Conservation (phyloP, 2,113 vertebrate genomes). For the Propithecus coquereli region DNA sequence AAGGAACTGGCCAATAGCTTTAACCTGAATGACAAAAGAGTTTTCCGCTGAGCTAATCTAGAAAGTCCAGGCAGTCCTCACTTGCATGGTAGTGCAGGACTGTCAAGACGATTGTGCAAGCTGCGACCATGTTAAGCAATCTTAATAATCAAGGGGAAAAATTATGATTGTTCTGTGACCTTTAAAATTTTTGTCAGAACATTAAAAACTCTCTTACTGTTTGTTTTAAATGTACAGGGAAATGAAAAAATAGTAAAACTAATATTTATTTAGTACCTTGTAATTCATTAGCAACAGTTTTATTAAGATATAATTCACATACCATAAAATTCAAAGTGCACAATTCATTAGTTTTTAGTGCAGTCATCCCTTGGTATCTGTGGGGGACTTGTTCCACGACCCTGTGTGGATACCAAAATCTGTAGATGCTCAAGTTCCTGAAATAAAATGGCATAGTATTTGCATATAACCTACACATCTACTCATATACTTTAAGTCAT, state of each 20-base stretch:
- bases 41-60: neutral
- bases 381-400: neutral
- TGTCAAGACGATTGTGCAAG: neutral
- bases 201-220: neutral
- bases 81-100: neutral
- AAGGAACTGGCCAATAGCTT: neutral
- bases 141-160: neutral
- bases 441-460: neutral
- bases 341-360: neutral
- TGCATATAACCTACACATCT: neutral
- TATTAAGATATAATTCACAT: neutral
- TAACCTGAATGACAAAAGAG: neutral
- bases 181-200: neutral
- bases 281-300: neutral
- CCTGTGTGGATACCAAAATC: neutral
- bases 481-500: neutral
- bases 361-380: neutral
- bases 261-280: neutral
- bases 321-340: neutral
- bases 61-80: neutral
- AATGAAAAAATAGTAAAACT: neutral
- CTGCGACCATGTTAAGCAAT: neutral
- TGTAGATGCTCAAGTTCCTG: neutral
- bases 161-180: neutral
- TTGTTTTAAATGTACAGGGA: neutral